Evolutionary conservation across 2,888 invertebrate species (phyloP).

Genomic region (Scelioninae gen. 1): DNA sequence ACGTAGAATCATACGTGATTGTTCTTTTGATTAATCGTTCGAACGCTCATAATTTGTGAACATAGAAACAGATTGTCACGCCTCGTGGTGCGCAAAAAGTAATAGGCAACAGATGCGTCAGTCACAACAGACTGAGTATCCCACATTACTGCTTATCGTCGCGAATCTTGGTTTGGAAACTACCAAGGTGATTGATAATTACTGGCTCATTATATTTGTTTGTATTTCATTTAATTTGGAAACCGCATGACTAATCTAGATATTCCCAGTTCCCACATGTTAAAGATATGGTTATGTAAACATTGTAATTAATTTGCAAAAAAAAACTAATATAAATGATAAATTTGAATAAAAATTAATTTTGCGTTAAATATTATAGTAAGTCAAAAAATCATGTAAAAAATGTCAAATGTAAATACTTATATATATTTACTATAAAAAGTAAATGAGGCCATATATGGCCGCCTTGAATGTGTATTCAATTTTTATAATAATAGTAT

Average conservation of each 20-base stretch:
- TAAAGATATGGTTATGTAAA: too few relatives aligned
- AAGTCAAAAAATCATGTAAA: too few relatives aligned
- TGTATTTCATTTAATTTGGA: not conserved
- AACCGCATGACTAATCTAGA: not conserved
- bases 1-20: slow-evolving; percentile 18
- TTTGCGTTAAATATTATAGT: too few relatives aligned
- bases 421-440: too few relatives aligned
- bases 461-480: too few relatives aligned
- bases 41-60: slow-evolving; percentile 19
- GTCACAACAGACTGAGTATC: not conserved
- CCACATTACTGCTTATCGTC: slow-evolving; percentile 5
- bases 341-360: too few relatives aligned
- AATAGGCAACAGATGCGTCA: slow-evolving; percentile 9
- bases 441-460: too few relatives aligned
- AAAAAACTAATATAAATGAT: too few relatives aligned
- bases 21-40: slow-evolving; percentile 27
- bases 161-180: not conserved
- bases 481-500: too few relatives aligned
- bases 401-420: too few relatives aligned
- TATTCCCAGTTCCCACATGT: too few relatives aligned
- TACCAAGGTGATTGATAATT: slow-evolving; percentile 5
- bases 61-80: slow-evolving; percentile 22
- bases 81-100: slow-evolving; percentile 16
- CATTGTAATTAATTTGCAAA: too few relatives aligned
- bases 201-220: not conserved